phyloP scores from a whole-genome alignment of 2,888 invertebrate genomes.

The Alsophila aescularia region DNA sequence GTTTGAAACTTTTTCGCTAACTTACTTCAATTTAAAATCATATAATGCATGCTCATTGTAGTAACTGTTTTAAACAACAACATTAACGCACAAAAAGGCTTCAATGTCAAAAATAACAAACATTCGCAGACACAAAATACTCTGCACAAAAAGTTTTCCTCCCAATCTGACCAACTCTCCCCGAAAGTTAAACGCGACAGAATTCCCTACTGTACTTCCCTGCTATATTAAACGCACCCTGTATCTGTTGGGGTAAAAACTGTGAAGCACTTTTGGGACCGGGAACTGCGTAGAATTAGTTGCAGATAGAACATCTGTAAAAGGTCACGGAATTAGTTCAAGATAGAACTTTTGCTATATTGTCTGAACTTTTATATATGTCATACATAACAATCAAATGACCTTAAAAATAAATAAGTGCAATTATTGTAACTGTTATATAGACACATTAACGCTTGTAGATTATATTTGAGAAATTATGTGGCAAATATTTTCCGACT shows the following conservation, averaged over 20 bases:
- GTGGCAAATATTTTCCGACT: no score
- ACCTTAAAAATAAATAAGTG: no score
- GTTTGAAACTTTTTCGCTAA: no score
- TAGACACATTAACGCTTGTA: no score
- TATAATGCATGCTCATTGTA: slow-evolving; percentile 7
- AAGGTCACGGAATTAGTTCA: background rate
- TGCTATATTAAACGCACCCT: slow-evolving; percentile 30
- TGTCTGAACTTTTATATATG: no score
- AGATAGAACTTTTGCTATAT: background rate
- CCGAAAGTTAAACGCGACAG: slow-evolving; percentile 37
- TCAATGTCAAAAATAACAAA: slow-evolving; percentile 28
- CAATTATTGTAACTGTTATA: no score
- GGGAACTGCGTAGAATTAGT: slow-evolving; percentile 2
- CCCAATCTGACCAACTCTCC: slow-evolving; percentile 36
- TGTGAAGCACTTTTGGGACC: slow-evolving; percentile 7
- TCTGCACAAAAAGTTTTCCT: slow-evolving; percentile 29
- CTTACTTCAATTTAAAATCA: background rate
- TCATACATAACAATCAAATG: background rate
- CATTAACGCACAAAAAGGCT: slow-evolving; percentile 8
- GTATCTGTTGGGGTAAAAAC: slow-evolving; percentile 27
- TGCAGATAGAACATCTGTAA: background rate
- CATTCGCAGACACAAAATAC: slow-evolving; percentile 34
- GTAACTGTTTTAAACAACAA: slow-evolving; percentile 12
- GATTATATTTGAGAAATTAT: no score
- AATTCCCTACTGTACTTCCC: slow-evolving; percentile 18